Base-by-base conservation (phyloP, 2,113 vertebrate genomes). In the Beaufortia kweichowensis region DNA sequence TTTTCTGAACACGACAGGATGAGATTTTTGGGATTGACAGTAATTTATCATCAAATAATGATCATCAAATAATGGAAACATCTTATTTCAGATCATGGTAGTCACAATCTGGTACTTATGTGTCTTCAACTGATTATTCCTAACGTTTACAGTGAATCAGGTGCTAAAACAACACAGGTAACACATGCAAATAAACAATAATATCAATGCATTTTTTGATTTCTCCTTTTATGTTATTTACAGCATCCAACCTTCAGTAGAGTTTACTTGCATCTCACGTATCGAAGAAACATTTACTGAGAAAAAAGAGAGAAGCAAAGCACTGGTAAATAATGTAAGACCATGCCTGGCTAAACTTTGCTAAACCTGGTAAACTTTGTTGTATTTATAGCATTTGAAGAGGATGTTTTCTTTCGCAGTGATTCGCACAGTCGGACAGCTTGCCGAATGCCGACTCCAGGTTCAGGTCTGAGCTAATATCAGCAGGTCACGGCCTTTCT, bases 1-100 rank as follows among this genome's bases (percentile, higher is more conserved):
- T 73, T 77, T 73, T 80, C 56, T 82, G 60, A 56, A 71, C 74
- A 21, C 69, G 31, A 65, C 59, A 79, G 70, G 48, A 75, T 53
- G 41, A 60, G 76, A 63, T 75, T 79, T 79, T 29, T 65, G 15
- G 48, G 57, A 41, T 61, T 9, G 1, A 39, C 75, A 75, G 75
- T 75, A n/a, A n/a, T n/a, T n/a, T n/a, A n/a, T n/a, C n/a, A n/a
- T n/a, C n/a, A n/a, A n/a, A n/a, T n/a, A n/a, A n/a, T n/a, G n/a
- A n/a, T n/a, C n/a, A n/a, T n/a, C n/a, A n/a, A n/a, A n/a, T n/a
- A n/a, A n/a, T n/a, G n/a, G n/a, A n/a, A n/a, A n/a, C n/a, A n/a
- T n/a, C n/a, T n/a, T n/a, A n/a, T n/a, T n/a, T n/a, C n/a, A n/a
- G n/a, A n/a, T n/a, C n/a, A n/a, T n/a, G n/a, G n/a, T n/a, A n/a